Evolutionary conservation across 2,797 vertebrate species (phyloP).

Genomic region (Lagocephalus sceleratus): DNA sequence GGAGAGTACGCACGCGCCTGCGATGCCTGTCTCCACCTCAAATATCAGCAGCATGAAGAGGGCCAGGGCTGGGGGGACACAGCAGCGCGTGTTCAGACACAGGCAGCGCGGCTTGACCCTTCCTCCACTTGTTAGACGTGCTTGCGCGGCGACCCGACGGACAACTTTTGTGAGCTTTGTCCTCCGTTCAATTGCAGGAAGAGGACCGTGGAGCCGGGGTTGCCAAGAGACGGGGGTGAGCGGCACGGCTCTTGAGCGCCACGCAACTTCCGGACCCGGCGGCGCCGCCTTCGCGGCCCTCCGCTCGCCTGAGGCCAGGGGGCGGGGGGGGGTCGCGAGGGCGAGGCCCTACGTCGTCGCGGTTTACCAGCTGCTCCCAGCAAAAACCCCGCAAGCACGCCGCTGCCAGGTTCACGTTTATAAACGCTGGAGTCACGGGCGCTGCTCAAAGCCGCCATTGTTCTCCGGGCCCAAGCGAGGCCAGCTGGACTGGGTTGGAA

Average conservation of each 20-base stretch:
- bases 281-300: constrained; percentile 30
- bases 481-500: constrained; percentile 31
- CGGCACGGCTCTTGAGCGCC: constrained; percentile 73
- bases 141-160: background rate
- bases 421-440: constrained; percentile 67
- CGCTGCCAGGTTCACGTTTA: constrained; percentile 68
- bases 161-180: constrained; percentile 28
- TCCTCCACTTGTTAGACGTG: background rate
- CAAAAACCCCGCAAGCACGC: constrained; percentile 43
- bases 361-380: constrained; percentile 38
- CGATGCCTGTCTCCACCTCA: constrained; percentile 79
- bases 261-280: constrained; percentile 37
- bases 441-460: constrained; percentile 73
- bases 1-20: constrained; percentile 82
- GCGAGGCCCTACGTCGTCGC: constrained; percentile 44
- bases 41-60: constrained; percentile 87
- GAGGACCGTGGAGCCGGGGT: constrained; percentile 61
- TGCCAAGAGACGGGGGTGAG: constrained; percentile 70
- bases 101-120: background rate
- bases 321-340: constrained; percentile 39
- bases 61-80: constrained; percentile 79
- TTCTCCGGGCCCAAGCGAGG: constrained; percentile 51
- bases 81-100: background rate
- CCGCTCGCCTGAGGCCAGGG: constrained; percentile 38
- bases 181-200: constrained; percentile 63